Evolutionary conservation across 2,113 vertebrate species (phyloP).

Genomic region (Thunnus maccoyii): DNA sequence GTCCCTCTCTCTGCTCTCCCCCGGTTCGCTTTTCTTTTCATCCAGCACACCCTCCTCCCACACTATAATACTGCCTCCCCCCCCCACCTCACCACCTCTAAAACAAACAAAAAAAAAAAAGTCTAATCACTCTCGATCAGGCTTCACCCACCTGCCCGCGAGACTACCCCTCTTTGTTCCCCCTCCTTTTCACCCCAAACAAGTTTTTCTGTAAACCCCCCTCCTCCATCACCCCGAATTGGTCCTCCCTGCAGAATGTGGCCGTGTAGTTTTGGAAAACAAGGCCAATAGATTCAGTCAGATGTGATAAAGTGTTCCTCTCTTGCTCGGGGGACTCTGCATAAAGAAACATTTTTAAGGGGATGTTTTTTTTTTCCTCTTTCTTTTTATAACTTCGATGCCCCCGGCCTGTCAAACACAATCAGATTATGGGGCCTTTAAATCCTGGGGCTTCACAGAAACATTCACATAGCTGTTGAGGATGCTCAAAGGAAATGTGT

Average conservation of each 20-base stretch:
- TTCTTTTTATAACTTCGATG: slow-evolving; percentile 72
- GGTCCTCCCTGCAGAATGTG: slow-evolving; percentile 60
- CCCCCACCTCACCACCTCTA: slow-evolving; percentile 26
- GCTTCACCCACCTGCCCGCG: slow-evolving; percentile 70
- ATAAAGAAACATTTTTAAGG: slow-evolving; percentile 74
- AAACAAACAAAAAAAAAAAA: slow-evolving; percentile 62
- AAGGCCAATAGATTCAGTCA: slow-evolving; percentile 73
- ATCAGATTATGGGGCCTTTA: slow-evolving; percentile 62
- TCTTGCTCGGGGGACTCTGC: slow-evolving; percentile 65
- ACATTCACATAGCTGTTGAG: slow-evolving; percentile 19
- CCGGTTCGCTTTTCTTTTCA: slow-evolving; percentile 62
- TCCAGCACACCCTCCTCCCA: slow-evolving; percentile 32
- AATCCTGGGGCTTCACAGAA: slow-evolving; percentile 45
- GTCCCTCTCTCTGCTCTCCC: slow-evolving; percentile 44
- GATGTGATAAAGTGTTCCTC: slow-evolving; percentile 73
- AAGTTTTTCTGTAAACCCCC: slow-evolving; percentile 32
- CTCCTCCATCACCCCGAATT: slow-evolving; percentile 52
- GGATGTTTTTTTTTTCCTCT: slow-evolving; percentile 37
- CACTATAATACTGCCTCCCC: slow-evolving; percentile 18
- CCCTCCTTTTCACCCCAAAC: slow-evolving; percentile 4
- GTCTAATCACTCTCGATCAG: slow-evolving; percentile 59
- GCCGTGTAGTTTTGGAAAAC: slow-evolving; percentile 56
- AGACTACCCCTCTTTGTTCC: slow-evolving; percentile 24
- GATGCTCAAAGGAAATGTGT: slow-evolving; percentile 24
- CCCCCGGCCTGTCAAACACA: slow-evolving; percentile 66